These are phyloP conservation scores for Prunella strophiata DNA, from an alignment of 2,797 vertebrate genomes.

Conservation along the genomic window DNA sequence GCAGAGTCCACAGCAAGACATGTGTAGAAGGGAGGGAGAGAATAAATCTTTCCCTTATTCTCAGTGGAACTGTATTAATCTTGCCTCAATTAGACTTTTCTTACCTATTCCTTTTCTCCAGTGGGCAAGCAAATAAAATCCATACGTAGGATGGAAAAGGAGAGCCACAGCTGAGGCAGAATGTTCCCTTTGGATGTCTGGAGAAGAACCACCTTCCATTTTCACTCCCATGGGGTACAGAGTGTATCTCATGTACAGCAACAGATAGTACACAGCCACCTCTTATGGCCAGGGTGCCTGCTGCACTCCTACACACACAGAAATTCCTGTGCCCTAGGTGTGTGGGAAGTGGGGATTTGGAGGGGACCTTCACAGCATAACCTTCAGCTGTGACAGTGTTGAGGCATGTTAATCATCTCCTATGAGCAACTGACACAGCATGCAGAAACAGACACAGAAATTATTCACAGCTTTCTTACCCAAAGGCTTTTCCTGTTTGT, in stretches of 20 bases:
- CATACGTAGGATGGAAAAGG: neutral
- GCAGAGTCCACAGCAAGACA: neutral
- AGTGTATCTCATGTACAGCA: neutral
- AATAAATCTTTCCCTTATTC: constrained; percentile 31
- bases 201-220: neutral
- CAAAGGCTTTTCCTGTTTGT: neutral
- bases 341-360: neutral
- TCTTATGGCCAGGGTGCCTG: neutral
- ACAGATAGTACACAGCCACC: neutral
- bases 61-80: constrained; percentile 12
- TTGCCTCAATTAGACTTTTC: constrained; percentile 43
- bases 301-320: neutral
- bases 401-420: neutral
- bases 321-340: neutral
- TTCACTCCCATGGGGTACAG: neutral
- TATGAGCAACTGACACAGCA: neutral
- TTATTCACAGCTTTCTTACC: neutral
- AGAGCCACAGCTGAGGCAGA: neutral
- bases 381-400: neutral
- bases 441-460: neutral
- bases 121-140: constrained; percentile 2
- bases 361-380: neutral
- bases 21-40: neutral
- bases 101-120: constrained; percentile 1
- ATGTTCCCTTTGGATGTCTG: neutral